Conservation (phyloP, 2,888 invertebrate species). For the Hemaris fuciformis region DNA sequence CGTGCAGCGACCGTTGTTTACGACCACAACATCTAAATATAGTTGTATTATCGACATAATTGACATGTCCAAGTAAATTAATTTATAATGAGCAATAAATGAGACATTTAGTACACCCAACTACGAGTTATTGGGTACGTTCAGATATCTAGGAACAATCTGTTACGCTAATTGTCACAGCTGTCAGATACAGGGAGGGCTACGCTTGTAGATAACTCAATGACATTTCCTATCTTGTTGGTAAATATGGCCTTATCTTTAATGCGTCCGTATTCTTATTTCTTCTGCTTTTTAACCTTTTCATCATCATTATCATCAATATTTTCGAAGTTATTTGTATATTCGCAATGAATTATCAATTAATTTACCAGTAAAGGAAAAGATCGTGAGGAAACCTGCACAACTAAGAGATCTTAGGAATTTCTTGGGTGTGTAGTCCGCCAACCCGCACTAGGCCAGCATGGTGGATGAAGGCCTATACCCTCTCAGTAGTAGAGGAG, state of each 20-base stretch:
- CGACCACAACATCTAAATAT: conserved; percentile 16
- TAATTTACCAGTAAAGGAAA: too few species aligned
- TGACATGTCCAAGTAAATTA: conserved; percentile 14
- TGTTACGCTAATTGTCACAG: conserved; percentile 6
- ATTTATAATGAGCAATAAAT: conserved; percentile 13
- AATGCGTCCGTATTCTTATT: background rate
- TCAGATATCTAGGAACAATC: conserved; percentile 10
- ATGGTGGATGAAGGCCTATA: too few species aligned
- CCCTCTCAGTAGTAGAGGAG: too few species aligned
- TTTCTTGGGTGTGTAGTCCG: too few species aligned
- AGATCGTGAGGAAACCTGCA: too few species aligned
- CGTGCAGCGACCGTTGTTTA: background rate
- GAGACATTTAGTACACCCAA: conserved; percentile 8
- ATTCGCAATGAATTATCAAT: too few species aligned
- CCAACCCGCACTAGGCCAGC: too few species aligned
- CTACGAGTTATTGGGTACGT: conserved; percentile 5
- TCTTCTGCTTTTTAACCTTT: background rate
- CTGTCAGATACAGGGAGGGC: background rate
- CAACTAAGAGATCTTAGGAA: too few species aligned
- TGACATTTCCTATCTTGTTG: background rate
- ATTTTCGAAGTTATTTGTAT: too few species aligned
- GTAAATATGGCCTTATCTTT: background rate
- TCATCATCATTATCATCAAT: too few species aligned
- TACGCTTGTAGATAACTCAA: background rate
- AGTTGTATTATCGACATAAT: conserved; percentile 14